Evolutionary conservation across 2,888 invertebrate species (phyloP), one percentile per base, ranked within the genome.

Genomic region (Zaprionus bogoriensis): DNA sequence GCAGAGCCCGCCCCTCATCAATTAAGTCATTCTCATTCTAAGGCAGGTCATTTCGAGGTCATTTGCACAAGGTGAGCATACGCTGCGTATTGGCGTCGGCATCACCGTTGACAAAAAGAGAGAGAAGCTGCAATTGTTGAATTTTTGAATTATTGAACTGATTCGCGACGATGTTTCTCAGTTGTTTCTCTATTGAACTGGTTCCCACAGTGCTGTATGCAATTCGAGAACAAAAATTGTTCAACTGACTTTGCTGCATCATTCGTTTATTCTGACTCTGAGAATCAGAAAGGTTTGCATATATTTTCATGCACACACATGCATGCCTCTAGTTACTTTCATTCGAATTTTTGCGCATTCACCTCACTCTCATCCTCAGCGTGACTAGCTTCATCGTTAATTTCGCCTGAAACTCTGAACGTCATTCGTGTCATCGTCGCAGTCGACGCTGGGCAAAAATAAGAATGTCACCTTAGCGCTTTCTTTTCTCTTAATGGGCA

Each of bases 11-110:
- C 25, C 12, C 22, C 42, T 44, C 20, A 44, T 44, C 42, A 44
- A 44, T 44, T 44, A 44, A 44, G 12, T 17, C 39, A 9, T 17
- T 12, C 25, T 25, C n/a, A n/a, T n/a, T n/a, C n/a, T n/a, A n/a
- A n/a, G n/a, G 42, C 14, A 44, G 42, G 42, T 44, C 42, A 25
- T 44, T 12, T 44, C 25, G 42, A 44, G 42, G 42, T 36, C 30
- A 32, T 17, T 14, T 12, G 19, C 20, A n/a, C n/a, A 20, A 41
- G 41, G 41, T 41, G 22, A 36, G 32, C 32, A 32, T 10, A 14
- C 32, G 14, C 12, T 12, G 30, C 12, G 12, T n/a, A n/a, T n/a
- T n/a, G n/a, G n/a, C n/a, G n/a, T n/a, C n/a, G n/a, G n/a, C n/a
- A n/a, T n/a, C n/a, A n/a, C n/a, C n/a, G n/a, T n/a, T n/a, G n/a